These are phyloP conservation scores for Limulus polyphemus DNA, from an alignment of 2,888 invertebrate genomes.

Conservation along the genomic window DNA sequence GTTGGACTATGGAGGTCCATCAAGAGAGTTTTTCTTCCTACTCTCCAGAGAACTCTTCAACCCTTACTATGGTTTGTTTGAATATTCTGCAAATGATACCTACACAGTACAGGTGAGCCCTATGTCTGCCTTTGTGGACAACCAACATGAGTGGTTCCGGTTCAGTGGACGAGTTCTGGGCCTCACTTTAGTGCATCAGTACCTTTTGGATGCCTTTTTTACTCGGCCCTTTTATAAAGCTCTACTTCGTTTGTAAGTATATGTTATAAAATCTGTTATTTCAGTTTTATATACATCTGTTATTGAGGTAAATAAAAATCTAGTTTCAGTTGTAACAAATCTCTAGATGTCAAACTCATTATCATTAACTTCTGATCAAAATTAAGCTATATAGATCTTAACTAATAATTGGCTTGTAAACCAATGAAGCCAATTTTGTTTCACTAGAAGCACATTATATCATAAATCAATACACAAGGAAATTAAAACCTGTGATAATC, in stretches of 20 bases:
- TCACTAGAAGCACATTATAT: too few relatives aligned
- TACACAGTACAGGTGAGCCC: constrained; percentile 74
- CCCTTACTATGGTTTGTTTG: constrained; percentile 95
- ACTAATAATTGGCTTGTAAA: too few relatives aligned
- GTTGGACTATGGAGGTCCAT: constrained; percentile 93
- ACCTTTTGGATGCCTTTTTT: constrained; percentile 92
- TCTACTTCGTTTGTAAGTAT: constrained; percentile 56
- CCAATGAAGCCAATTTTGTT: too few relatives aligned
- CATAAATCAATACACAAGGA: too few relatives aligned
- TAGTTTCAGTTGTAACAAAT: too few relatives aligned
- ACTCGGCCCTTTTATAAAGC: constrained; percentile 94
- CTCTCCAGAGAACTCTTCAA: constrained; percentile 94
- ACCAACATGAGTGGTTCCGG: constrained; percentile 92
- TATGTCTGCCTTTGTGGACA: constrained; percentile 92
- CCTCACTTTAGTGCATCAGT: constrained; percentile 90
- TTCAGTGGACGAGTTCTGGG: constrained; percentile 91
- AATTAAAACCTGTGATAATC: too few relatives aligned
- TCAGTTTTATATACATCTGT: too few relatives aligned
- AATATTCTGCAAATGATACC: constrained; percentile 94
- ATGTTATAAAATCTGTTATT: too few relatives aligned
- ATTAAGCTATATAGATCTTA: too few relatives aligned
- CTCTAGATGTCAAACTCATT: too few relatives aligned
- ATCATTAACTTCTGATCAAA: too few relatives aligned
- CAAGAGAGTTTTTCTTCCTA: constrained; percentile 93
- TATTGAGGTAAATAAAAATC: too few relatives aligned